Conservation (phyloP, 2,113 vertebrate genomes). For the Pelecanoides urinatrix region DNA sequence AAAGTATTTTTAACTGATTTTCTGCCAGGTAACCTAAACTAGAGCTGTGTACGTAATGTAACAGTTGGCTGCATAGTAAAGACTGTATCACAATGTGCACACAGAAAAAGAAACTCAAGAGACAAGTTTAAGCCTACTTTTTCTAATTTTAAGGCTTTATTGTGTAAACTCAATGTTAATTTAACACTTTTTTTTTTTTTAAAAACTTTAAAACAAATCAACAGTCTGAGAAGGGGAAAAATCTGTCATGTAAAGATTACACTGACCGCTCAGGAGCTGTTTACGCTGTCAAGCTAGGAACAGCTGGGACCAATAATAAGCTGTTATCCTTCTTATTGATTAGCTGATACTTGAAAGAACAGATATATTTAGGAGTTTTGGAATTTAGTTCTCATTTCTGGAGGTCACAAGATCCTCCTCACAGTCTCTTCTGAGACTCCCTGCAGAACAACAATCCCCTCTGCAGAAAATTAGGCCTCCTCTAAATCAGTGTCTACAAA, state of each 20-base stretch:
- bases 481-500: not conserved
- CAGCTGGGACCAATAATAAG: not conserved
- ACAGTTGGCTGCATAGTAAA: not conserved
- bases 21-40: not conserved
- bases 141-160: not conserved
- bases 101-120: not conserved
- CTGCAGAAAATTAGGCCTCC: not conserved
- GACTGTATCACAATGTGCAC: not conserved
- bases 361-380: not conserved
- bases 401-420: not conserved
- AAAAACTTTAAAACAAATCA: not conserved
- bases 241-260: not conserved
- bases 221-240: not conserved
- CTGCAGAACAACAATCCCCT: not conserved
- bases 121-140: not conserved
- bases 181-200: not conserved
- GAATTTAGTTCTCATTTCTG: not conserved
- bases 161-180: not conserved
- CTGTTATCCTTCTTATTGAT: not conserved
- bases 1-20: not conserved
- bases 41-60: not conserved
- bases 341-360: not conserved
- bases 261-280: not conserved
- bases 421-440: not conserved
- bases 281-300: not conserved